Conservation (phyloP, 2,888 invertebrate species). For the Hipparchia sbordonii region DNA sequence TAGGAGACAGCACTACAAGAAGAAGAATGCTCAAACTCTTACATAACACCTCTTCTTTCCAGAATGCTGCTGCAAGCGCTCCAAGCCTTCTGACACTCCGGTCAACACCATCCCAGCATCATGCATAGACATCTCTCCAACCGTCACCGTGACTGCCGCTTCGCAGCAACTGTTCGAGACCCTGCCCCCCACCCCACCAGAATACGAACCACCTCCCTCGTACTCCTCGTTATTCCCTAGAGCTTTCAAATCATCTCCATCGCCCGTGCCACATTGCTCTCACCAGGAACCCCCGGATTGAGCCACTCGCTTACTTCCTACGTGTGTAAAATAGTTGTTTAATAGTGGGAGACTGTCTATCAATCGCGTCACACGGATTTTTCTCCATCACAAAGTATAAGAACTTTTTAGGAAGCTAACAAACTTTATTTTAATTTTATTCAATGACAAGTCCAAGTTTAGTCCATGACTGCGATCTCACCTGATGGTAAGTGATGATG, state of each 20-base stretch:
- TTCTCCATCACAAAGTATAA: neutral
- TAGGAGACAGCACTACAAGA: too few species aligned
- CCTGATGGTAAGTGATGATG: too few species aligned
- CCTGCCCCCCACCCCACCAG: slow-evolving; percentile 77
- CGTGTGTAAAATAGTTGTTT: slow-evolving; percentile 22
- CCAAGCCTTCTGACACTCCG: slow-evolving; percentile 75
- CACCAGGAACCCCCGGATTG: slow-evolving; percentile 74
- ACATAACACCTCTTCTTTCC: slow-evolving; percentile 44
- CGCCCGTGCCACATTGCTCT: slow-evolving; percentile 75
- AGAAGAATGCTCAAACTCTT: too few species aligned
- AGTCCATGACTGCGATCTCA: too few species aligned
- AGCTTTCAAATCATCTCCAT: slow-evolving; percentile 72
- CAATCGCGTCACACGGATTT: neutral
- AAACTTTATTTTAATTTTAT: too few species aligned
- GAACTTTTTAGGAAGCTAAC: too few species aligned
- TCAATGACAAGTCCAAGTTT: too few species aligned
- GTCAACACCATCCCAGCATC: slow-evolving; percentile 75
- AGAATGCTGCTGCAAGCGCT: slow-evolving; percentile 80
- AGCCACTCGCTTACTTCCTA: slow-evolving; percentile 40
- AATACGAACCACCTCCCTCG: slow-evolving; percentile 86
- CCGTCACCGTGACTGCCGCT: slow-evolving; percentile 68
- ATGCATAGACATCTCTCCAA: slow-evolving; percentile 74
- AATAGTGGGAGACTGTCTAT: neutral
- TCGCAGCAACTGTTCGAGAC: slow-evolving; percentile 71
- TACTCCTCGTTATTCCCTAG: slow-evolving; percentile 86